These are phyloP conservation scores for Lepilemur septentrionalis DNA, from an alignment of 2,797 vertebrate species.

Conservation along the genomic window DNA sequence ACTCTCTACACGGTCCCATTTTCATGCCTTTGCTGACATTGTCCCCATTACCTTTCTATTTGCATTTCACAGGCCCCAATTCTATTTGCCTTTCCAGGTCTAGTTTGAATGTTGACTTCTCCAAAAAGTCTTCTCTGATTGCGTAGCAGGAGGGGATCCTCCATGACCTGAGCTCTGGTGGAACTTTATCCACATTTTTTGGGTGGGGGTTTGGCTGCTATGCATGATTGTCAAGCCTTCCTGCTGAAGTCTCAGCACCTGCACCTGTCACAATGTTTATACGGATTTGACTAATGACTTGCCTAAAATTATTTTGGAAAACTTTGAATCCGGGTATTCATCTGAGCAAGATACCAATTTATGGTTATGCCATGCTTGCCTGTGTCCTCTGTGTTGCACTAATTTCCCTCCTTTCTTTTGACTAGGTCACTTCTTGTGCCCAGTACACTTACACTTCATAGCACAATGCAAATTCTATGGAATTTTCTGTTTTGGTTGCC, in stretches of 20 bases:
- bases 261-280: background rate
- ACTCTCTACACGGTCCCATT: no score
- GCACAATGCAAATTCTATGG: background rate
- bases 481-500: background rate
- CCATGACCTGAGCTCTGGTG: background rate
- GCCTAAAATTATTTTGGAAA: background rate
- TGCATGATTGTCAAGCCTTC: background rate
- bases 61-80: background rate
- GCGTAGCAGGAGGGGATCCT: background rate
- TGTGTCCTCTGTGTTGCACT: background rate
- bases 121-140: background rate
- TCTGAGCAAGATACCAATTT: background rate
- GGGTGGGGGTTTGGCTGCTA: accelerated
- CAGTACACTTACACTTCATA: background rate
- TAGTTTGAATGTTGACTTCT: background rate
- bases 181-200: background rate
- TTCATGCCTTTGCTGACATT: background rate
- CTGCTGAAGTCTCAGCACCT: background rate
- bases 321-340: background rate
- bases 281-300: background rate
- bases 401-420: background rate
- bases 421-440: background rate
- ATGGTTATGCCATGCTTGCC: background rate
- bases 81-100: background rate
- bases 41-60: background rate